Conservation (phyloP, 2,797 vertebrate genomes). For the Lagorchestes hirsutus region DNA sequence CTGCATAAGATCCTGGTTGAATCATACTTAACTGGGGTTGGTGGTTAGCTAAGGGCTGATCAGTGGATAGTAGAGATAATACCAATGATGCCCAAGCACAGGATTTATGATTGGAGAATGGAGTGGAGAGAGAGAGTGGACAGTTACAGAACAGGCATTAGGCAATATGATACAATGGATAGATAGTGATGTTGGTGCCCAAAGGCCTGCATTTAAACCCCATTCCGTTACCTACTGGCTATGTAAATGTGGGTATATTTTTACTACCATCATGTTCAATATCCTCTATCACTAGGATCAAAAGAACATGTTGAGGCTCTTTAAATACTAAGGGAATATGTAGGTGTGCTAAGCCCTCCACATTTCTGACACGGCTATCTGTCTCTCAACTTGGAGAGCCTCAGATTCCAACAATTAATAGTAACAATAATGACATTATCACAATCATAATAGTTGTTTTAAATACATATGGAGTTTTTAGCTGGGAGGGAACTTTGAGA, state of each 20-base stretch:
- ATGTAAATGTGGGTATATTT: not conserved
- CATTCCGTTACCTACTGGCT: not conserved
- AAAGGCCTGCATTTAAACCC: not conserved
- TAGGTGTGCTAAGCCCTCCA: not conserved
- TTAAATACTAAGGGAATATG: not conserved
- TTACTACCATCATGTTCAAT: not conserved
- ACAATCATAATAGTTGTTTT: not conserved
- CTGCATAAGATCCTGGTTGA: not conserved
- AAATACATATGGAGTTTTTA: not conserved
- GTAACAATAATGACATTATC: not conserved
- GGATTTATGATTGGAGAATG: not conserved
- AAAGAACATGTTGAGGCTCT: not conserved
- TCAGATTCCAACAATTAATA: not conserved
- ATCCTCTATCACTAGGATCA: not conserved
- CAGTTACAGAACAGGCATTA: not conserved
- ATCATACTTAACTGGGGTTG: not conserved
- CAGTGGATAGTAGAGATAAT: not conserved
- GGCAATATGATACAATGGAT: not conserved
- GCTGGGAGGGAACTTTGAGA: not conserved
- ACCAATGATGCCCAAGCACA: not conserved
- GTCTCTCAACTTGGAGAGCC: not conserved
- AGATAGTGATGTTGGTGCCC: not conserved
- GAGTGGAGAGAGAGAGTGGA: not conserved
- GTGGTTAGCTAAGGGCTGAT: not conserved
- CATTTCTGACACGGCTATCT: not conserved